These are phyloP conservation scores for Trachymyrmex cornetzi DNA, from an alignment of 1,140 invertebrate genomes.

Conservation along the genomic window DNA sequence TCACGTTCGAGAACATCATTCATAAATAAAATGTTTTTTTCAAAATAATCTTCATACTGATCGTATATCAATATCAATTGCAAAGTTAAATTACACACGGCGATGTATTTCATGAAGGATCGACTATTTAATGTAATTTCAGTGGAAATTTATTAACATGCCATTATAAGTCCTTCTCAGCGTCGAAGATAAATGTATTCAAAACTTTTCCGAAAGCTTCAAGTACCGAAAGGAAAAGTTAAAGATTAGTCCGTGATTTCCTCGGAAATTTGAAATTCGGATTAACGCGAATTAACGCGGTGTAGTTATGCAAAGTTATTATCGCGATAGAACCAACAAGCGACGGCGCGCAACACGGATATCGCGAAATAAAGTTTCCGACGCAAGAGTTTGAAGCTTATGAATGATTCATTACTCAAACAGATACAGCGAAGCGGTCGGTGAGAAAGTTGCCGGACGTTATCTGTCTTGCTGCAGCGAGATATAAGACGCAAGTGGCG, in stretches of 20 bases:
- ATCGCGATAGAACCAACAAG: conserved; percentile 61
- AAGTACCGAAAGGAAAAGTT: conserved; percentile 49
- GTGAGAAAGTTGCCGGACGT: conserved; percentile 60
- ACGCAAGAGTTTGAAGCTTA: conserved; percentile 55
- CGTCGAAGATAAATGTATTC: conserved; percentile 30
- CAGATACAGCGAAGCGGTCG: conserved; percentile 47
- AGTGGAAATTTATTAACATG: conserved; percentile 34
- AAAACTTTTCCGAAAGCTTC: conserved; percentile 44
- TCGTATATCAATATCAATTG: background rate
- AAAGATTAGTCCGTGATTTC: conserved; percentile 45
- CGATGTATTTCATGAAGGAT: background rate
- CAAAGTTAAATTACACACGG: background rate
- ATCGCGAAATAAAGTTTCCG: conserved; percentile 65
- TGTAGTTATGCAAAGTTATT: conserved; percentile 53
- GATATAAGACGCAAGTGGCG: conserved; percentile 39
- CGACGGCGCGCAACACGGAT: conserved; percentile 54
- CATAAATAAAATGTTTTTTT: conserved; percentile 35
- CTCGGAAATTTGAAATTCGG: conserved; percentile 58
- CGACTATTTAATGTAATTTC: conserved; percentile 22
- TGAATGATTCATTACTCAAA: conserved; percentile 66
- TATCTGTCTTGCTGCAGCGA: conserved; percentile 37
- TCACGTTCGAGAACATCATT: background rate
- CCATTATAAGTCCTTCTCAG: conserved; percentile 23
- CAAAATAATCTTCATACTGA: conserved; percentile 1
- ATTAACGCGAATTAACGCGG: conserved; percentile 64